Percentiles rank a stretch among this genome's conserved stretches.
Conservation (phyloP, 64 coral and sea anemone genomes). For the Pocillopora verrucosa region DNA sequence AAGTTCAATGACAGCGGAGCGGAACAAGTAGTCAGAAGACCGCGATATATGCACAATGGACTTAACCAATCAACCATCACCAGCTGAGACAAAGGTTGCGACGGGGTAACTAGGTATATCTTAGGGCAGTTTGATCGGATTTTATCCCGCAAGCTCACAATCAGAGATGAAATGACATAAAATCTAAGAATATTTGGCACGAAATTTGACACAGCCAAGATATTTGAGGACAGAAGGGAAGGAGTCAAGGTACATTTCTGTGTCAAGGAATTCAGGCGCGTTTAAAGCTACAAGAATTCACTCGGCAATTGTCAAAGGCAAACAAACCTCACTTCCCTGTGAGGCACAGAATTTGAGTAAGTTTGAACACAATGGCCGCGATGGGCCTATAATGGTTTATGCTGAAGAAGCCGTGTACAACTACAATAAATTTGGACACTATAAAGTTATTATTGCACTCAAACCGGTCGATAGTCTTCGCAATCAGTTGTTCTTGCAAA, state of each 20-base stretch:
- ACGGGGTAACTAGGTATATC: too few relatives aligned
- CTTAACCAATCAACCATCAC: not conserved
- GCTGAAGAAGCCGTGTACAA: not conserved
- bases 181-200: not conserved
- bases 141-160: not conserved
- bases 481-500: conserved; percentile 85
- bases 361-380: too few relatives aligned
- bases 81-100: not conserved
- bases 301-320: too few relatives aligned
- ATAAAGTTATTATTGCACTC: conserved; percentile 71
- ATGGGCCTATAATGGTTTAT: too few relatives aligned
- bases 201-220: not conserved
- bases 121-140: not conserved
- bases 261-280: not conserved
- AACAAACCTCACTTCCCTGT: too few relatives aligned
- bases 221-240: not conserved
- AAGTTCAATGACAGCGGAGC: too few relatives aligned
- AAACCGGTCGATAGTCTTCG: conserved; percentile 20
- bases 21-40: too few relatives aligned
- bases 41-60: not conserved
- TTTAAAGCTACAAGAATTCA: not conserved
- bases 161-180: not conserved
- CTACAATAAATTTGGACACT: conserved; percentile 36
- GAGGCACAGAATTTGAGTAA: too few relatives aligned
- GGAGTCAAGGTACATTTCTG: not conserved